Base-by-base conservation (phyloP, 2,888 invertebrate species). In the Micoletzkya japonica region DNA sequence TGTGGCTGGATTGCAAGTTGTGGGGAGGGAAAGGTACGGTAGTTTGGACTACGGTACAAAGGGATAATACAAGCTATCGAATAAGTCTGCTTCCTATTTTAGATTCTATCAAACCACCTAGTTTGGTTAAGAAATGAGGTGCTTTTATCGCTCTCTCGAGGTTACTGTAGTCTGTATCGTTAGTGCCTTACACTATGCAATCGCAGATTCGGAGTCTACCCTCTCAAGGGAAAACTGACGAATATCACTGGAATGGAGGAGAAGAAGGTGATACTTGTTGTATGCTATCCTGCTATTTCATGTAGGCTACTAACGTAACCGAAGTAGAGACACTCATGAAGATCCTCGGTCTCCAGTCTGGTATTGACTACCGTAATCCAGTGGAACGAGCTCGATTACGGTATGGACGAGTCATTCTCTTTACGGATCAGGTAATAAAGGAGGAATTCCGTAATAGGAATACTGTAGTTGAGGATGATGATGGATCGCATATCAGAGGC, bases 401-500 rank as follows among this genome's bases (percentile, higher is more conserved):
- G 68, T 95, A 95, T 80, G 95, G 95, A 56, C 93, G 92, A 88
- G 88, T 96, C 54, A 96, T 97, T 96, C 96, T 97, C 75, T 95
- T 97, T 95, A 95, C 97, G 61, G 96, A 97, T 95, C 95, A 95
- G 88, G 94, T 94, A 17, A 2, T 44, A 10, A 2, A 20, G 28
- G 36, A 59, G 7, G 44, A 7, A 39, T 7, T 39, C 14, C 36
- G 14, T 58, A 34, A 2, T 6, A 34, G 34, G 14, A 34, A 34
- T 34, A 24, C 32, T 30, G 2, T 36, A 30, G 30, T 26, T 44
- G 86, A 87, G 85, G 88, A 88, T 91, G 95, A 96, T 87, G 97
- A 98, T 85, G 97, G 97, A 32, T 96, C 96, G 0, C 97, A 98
- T 86, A 98, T 98, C 81, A 97, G 97, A 88, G 97, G 97, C 2